phyloP scores from a whole-genome alignment of 2,888 invertebrate genomes.

The Dorcus hopei region DNA sequence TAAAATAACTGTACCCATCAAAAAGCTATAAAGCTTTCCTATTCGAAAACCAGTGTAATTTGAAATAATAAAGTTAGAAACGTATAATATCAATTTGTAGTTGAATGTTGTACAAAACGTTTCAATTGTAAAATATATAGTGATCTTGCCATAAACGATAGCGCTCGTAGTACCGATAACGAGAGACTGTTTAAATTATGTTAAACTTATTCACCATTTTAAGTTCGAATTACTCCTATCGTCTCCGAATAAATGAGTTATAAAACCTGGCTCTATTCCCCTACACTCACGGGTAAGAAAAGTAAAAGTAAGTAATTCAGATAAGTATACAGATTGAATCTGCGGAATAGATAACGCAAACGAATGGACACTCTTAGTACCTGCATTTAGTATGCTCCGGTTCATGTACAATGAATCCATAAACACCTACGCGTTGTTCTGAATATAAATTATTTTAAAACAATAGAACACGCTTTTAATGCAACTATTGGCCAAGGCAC shows the following conservation, averaged over 20 bases:
- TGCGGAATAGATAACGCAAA: constrained; percentile 4
- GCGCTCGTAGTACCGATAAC: no score
- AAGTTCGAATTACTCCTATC: constrained; percentile 8
- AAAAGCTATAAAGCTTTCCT: no score
- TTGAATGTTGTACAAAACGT: neutral
- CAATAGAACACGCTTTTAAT: constrained; percentile 50
- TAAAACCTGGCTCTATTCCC: neutral
- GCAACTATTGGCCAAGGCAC: constrained; percentile 47
- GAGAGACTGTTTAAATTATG: no score
- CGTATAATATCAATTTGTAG: neutral
- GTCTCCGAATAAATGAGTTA: constrained; percentile 15
- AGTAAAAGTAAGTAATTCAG: neutral
- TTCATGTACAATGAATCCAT: constrained; percentile 43
- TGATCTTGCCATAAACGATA: neutral
- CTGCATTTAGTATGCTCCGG: constrained; percentile 30
- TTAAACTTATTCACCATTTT: constrained; percentile 2
- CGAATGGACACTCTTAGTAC: constrained; percentile 6
- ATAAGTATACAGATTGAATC: neutral
- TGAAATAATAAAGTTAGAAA: neutral
- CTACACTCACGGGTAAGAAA: neutral
- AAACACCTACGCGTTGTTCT: constrained; percentile 43
- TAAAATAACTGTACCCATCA: no score
- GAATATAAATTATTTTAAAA: constrained; percentile 50
- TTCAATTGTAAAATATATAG: neutral
- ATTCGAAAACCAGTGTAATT: neutral